phyloP scores from a whole-genome alignment of 2,888 invertebrate species.

The Spodoptera exigua region DNA sequence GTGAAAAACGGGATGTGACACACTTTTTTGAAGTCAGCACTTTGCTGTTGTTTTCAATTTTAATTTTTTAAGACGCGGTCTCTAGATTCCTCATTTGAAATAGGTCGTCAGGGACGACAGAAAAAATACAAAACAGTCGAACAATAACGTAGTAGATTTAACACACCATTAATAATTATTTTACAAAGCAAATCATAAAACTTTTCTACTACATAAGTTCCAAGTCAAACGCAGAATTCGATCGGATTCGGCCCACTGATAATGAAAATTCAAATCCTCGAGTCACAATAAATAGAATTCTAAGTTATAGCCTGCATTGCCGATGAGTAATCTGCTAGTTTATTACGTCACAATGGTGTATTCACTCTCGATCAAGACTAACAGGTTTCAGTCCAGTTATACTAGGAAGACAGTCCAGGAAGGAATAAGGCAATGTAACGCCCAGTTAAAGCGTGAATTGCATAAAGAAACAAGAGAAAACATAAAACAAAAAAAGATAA shows the following conservation, averaged over 20 bases:
- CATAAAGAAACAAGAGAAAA: conserved; percentile 37
- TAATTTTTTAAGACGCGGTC: too few relatives aligned
- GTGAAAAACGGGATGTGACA: conserved; percentile 64
- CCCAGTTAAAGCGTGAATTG: conserved; percentile 48
- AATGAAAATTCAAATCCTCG: conserved; percentile 17
- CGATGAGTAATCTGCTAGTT: conserved; percentile 36
- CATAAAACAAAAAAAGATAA: conserved; percentile 1
- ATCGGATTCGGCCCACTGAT: conserved; percentile 3
- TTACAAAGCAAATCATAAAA: too few relatives aligned
- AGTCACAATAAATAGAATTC: conserved; percentile 4
- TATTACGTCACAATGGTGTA: conserved; percentile 74
- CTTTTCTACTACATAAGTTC: background rate
- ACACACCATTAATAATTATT: too few relatives aligned
- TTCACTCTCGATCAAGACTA: conserved; percentile 58
- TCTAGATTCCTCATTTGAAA: too few relatives aligned
- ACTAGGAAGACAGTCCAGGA: conserved; percentile 74
- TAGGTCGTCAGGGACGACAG: too few relatives aligned
- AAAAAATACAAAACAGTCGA: too few relatives aligned
- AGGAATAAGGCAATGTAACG: conserved; percentile 57
- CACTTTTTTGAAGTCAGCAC: conserved; percentile 86
- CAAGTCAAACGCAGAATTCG: background rate
- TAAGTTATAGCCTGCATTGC: conserved; percentile 23
- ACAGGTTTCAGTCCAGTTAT: conserved; percentile 64
- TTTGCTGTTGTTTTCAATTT: conserved; percentile 45
- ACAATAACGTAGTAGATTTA: too few relatives aligned